Evolutionary conservation across 2,888 invertebrate genomes (phyloP).

Genomic region (Callyntrura sp.): DNA sequence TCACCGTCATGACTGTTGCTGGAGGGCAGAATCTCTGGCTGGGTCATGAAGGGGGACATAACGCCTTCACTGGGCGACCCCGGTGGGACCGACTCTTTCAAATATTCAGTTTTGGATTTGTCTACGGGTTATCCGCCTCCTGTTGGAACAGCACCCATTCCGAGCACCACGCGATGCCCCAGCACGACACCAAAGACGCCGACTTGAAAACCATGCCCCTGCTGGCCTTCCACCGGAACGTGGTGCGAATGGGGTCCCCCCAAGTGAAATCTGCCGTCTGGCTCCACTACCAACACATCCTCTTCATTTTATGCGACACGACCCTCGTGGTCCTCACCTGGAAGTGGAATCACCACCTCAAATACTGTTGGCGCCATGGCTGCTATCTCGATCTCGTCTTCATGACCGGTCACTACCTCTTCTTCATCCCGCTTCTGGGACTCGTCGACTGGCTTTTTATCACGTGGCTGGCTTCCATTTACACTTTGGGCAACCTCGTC

Average conservation of each 20-base stretch:
- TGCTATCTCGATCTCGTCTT: constrained; percentile 80
- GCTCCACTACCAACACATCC: constrained; percentile 81
- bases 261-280: constrained; percentile 81
- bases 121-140: constrained; percentile 78
- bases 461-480: constrained; percentile 83
- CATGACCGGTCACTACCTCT: constrained; percentile 81
- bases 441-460: constrained; percentile 79
- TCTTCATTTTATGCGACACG: constrained; percentile 82
- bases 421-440: constrained; percentile 81
- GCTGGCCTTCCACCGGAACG: constrained; percentile 81
- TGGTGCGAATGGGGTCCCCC: constrained; percentile 80
- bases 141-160: constrained; percentile 81
- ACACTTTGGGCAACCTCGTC: constrained; percentile 83
- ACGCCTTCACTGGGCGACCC: constrained; percentile 78
- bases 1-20: constrained; percentile 70
- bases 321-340: constrained; percentile 82
- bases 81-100: constrained; percentile 79
- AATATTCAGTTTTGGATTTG: constrained; percentile 76
- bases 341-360: constrained; percentile 82
- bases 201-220: constrained; percentile 83
- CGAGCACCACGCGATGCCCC: constrained; percentile 83
- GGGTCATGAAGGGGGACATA: constrained; percentile 82
- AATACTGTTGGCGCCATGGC: constrained; percentile 79
- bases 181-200: constrained; percentile 80
- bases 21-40: constrained; percentile 20